Evolutionary conservation across 2,113 vertebrate species (phyloP).

Genomic region (Dicentrarchus labrax): DNA sequence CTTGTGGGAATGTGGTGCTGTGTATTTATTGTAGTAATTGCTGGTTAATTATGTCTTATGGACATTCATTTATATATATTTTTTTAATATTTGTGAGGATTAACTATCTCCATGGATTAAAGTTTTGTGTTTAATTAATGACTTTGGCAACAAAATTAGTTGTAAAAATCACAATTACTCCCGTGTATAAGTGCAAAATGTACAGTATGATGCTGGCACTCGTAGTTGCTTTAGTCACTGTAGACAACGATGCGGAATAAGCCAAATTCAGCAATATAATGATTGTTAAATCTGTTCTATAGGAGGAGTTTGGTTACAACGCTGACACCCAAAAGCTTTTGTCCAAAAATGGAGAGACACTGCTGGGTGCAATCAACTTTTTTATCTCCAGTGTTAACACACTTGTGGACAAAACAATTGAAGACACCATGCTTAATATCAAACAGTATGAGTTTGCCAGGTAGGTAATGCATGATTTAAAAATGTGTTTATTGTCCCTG

Average conservation of each 20-base stretch:
- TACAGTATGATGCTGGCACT: background rate
- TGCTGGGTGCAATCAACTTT: conserved; percentile 96
- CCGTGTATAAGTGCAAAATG: background rate
- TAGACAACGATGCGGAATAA: background rate
- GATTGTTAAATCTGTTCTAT: conserved; percentile 8
- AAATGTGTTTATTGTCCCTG: background rate
- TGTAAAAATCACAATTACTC: background rate
- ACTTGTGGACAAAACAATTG: conserved; percentile 98
- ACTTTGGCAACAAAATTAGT: background rate
- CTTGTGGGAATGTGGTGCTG: background rate
- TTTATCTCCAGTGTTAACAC: conserved; percentile 97
- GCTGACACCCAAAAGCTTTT: conserved; percentile 98
- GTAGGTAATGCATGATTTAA: conserved; percentile 86
- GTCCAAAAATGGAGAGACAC: conserved; percentile 97
- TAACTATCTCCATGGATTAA: background rate
- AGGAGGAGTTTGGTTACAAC: conserved; percentile 99
- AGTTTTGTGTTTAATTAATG: background rate
- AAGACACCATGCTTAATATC: conserved; percentile 96
- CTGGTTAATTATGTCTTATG: background rate
- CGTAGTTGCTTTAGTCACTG: no score
- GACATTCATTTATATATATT: background rate
- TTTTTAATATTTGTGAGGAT: background rate
- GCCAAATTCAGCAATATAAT: background rate
- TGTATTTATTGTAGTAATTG: background rate
- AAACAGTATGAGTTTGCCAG: conserved; percentile 97